A percentile compares a stretch with the other conserved stretches of the same genome.
phyloP scores from a whole-genome alignment of 2,888 invertebrate species.

The Andrena fulva region DNA sequence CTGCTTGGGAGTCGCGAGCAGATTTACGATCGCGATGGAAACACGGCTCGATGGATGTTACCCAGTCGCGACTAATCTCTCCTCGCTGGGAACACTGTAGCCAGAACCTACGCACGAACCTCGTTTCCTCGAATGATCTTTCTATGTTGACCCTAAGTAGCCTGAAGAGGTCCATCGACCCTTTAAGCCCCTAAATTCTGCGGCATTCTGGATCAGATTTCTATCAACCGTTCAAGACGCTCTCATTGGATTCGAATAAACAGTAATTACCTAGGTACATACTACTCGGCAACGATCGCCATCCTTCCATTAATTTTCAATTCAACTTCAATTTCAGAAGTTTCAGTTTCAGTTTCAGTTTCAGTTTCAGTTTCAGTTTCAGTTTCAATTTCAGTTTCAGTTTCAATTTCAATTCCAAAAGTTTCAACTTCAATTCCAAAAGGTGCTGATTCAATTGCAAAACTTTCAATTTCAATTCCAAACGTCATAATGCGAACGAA shows the following conservation, averaged over 20 bases:
- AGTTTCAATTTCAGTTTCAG: too few species aligned
- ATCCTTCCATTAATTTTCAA: too few species aligned
- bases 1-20: slow-evolving; percentile 14
- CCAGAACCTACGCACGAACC: slow-evolving; percentile 18
- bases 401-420: too few species aligned
- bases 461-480: too few species aligned
- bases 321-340: too few species aligned
- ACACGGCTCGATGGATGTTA: slow-evolving; percentile 54
- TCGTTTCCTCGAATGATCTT: slow-evolving; percentile 55
- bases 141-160: slow-evolving; percentile 15
- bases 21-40: slow-evolving; percentile 55
- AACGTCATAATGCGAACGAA: too few species aligned
- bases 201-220: neutral
- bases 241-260: slow-evolving; percentile 17
- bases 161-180: slow-evolving; percentile 35
- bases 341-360: too few species aligned
- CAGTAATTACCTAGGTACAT: neutral
- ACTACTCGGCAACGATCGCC: too few species aligned
- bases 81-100: slow-evolving; percentile 18
- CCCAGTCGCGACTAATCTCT: slow-evolving; percentile 51
- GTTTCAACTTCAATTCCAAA: too few species aligned
- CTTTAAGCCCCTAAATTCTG: slow-evolving; percentile 6
- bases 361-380: too few species aligned
- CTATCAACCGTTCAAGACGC: slow-evolving; percentile 19
- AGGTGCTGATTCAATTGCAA: too few species aligned